Evolutionary conservation across 2,113 vertebrate genomes (phyloP), one percentile per base, ranked within the genome.

Genomic region (Epinephelus moara): DNA sequence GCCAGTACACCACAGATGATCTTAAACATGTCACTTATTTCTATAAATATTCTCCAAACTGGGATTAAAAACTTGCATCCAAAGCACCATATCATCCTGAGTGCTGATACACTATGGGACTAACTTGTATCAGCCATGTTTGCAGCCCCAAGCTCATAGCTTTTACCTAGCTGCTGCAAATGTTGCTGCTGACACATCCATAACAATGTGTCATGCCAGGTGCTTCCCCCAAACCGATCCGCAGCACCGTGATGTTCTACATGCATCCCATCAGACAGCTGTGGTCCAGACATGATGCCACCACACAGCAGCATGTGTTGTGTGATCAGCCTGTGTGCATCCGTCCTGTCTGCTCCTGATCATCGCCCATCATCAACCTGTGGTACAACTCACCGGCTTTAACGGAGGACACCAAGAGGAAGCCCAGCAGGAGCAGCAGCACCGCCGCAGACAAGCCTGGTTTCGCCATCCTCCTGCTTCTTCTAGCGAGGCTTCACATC

Each of bases 391-490:
- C 91, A 96, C 95, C 95, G 85, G 95, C 95, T 13, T 83, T 9
- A 69, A 95, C 94, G 78, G 92, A 93, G 85, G 92, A 91, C 78
- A 80, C 84, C 55, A 90, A 87, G 80, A 95, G 80, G 86, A 81
- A 92, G 82, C 90, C 92, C 88, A 94, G 86, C 89, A 95, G 84
- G 64, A 96, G 85, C 85, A 94, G 84, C 88, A 92, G 77, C 84
- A 57, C 75, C 85, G 80, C 80, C 83, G 85, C 90, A 79, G 88
- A 94, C 73, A 57, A 89, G 85, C 91, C 83, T 76, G 85, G 90
- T 91, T 87, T 80, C 52, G 84, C 94, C 95, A 96, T 95, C 92
- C 94, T 95, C 90, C 94, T 95, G 88, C 93, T 94, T 91, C 88
- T 95, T 88, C 82, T 85, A 67, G 77, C 85, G 89, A 81, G 72